phyloP scores from a whole-genome alignment of 2,113 vertebrate genomes.

The Struthio camelus region DNA sequence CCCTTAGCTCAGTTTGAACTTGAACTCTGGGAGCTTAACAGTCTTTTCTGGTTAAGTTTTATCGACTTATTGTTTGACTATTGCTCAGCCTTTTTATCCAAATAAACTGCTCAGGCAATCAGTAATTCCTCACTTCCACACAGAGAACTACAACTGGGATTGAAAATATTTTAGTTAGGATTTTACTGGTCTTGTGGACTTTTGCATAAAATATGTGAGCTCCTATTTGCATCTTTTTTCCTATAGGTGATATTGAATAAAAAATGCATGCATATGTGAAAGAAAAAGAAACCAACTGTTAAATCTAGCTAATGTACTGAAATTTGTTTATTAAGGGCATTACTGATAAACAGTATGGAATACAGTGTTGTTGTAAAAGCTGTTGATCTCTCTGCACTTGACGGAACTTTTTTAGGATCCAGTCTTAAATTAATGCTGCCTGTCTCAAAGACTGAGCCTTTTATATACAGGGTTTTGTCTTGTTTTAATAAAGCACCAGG shows the following conservation, averaged over 20 bases:
- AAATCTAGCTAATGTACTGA: neutral
- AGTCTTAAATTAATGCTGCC: neutral
- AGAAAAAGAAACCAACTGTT: neutral
- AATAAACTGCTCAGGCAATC: neutral
- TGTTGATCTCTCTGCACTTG: neutral
- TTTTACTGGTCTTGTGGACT: neutral
- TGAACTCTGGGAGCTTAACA: neutral
- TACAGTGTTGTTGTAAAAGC: neutral
- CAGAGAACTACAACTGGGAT: neutral
- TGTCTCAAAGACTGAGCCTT: neutral
- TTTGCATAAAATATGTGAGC: neutral
- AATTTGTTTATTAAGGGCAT: neutral
- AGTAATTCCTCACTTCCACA: neutral
- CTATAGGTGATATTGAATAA: neutral
- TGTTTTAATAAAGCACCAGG: neutral
- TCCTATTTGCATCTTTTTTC: neutral
- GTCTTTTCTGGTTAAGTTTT: neutral
- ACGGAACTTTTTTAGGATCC: neutral
- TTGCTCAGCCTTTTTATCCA: neutral
- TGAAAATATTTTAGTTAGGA: neutral
- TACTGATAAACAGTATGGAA: neutral
- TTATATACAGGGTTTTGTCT: neutral
- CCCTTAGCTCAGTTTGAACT: neutral
- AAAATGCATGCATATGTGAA: neutral
- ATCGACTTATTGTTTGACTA: neutral